Evolutionary conservation across 2,888 invertebrate genomes (phyloP).

Genomic region (Ophioninae sp.): DNA sequence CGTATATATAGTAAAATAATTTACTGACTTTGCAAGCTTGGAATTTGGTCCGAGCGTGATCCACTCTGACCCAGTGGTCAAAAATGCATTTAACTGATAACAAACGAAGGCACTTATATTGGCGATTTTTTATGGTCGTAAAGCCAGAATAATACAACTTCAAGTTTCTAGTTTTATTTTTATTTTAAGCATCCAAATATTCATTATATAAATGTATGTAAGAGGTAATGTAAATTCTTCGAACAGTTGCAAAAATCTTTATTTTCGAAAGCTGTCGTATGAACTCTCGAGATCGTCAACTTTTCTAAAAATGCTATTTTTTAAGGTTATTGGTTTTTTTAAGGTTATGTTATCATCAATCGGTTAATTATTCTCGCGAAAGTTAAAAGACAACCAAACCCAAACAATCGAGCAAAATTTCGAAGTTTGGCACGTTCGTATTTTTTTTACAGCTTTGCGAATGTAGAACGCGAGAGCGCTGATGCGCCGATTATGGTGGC

Average conservation of each 20-base stretch:
- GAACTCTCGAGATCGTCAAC: background rate
- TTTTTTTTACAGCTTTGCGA: background rate
- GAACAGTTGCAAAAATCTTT: background rate
- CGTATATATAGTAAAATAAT: background rate
- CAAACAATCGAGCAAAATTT: background rate
- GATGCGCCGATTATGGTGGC: background rate
- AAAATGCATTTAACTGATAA: slow-evolving; percentile 15
- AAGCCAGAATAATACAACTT: background rate
- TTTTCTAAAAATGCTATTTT: background rate
- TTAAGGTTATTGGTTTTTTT: background rate
- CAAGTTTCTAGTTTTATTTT: background rate
- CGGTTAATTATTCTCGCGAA: background rate
- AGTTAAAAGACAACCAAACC: background rate
- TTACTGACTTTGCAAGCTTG: background rate
- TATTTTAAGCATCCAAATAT: background rate
- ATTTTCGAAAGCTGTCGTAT: background rate
- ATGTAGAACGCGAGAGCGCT: background rate
- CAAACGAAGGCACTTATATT: background rate
- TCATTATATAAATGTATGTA: background rate
- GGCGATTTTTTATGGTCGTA: background rate
- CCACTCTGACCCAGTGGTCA: background rate
- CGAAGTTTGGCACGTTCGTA: background rate
- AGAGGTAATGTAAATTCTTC: background rate
- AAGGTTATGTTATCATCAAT: background rate
- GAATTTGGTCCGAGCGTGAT: slow-evolving; percentile 7